Percentiles rank a stretch among this genome's conserved stretches.
These are phyloP conservation scores for Drosophila tropicalis DNA, from an alignment of 1,140 invertebrate genomes.

Conservation along the genomic window DNA sequence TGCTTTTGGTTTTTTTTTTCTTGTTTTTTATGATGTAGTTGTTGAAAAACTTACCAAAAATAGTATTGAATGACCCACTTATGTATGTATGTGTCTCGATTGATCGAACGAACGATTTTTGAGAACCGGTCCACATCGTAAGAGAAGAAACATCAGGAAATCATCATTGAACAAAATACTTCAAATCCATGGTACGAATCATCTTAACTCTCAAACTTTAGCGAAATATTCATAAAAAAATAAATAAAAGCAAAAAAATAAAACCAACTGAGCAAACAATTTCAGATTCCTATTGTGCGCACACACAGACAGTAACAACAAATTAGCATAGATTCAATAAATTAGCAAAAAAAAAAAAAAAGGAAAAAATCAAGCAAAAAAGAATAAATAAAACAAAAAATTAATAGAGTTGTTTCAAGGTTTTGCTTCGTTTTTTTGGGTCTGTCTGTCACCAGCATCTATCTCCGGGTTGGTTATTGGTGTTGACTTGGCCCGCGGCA, in stretches of 20 bases:
- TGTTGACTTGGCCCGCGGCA: conserved; percentile 26
- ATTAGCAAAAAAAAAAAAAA: conserved; percentile 49
- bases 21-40: conserved; percentile 11
- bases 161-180: conserved; percentile 8
- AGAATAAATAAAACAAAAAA: conserved; percentile 29
- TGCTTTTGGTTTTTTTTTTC: not conserved
- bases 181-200: conserved; percentile 5
- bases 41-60: conserved; percentile 28
- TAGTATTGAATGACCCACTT: conserved; percentile 60
- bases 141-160: conserved; percentile 12
- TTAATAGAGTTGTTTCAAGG: conserved; percentile 60
- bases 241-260: conserved; percentile 27
- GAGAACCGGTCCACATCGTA: conserved; percentile 68
- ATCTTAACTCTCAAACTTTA: conserved; percentile 22
- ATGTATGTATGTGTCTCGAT: conserved; percentile 7
- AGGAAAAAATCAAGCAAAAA: conserved; percentile 25
- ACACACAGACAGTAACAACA: conserved; percentile 11
- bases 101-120: conserved; percentile 49
- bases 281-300: conserved; percentile 50
- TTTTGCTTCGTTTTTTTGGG: conserved; percentile 24
- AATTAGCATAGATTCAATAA: conserved; percentile 68
- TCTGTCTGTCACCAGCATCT: conserved; percentile 15
- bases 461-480: conserved; percentile 23
- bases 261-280: conserved; percentile 64
- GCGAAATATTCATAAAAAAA: conserved; percentile 37